Base-by-base conservation (phyloP, 2,888 invertebrate genomes). In the Drosophila phalerata region DNA sequence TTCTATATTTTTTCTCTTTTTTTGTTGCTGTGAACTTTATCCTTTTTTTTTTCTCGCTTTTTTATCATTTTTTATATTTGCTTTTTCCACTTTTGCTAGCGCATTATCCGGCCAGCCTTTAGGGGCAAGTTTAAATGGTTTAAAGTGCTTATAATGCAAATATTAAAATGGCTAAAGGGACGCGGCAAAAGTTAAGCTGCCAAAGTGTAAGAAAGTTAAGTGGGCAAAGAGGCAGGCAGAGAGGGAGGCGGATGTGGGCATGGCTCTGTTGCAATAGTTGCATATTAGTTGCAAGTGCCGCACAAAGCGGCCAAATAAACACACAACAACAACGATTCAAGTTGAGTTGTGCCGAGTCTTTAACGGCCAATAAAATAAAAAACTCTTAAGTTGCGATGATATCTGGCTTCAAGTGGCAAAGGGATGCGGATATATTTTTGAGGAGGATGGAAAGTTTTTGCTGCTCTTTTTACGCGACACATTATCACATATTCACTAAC, bases 121-220 rank as follows among this genome's bases (percentile, higher is more conserved):
- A 62, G 71, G 80, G 73, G 77, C 77, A 79, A 85, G 77, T 87
- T 87, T 81, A 85, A 87, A 83, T 74, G 85, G 79, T 67, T 85
- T 87, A 83, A 87, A 87, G 85, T 82, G 87, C 85, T 79, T 79
- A 81, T 87, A 87, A 82, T 79, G 82, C 83, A 87, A 85, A 87
- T 83, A 85, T 79, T 85, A 78, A 86, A 81, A 79, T 69, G 64
- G 62, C 49, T 61, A 71, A 74, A 70, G 70, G 70, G 75, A 73
- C 67, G 66, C 62, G 69, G 69, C 78, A 63, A 80, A 85, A 85
- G 85, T 80, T 85, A 73, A 82, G 85, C 76, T 73, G 73, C 69
- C 69, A 69, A 69, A 77, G 76, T 76, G 77, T 69, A 73, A 77
- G 79, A 80, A 81, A 79, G 68, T 79, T 74, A 55, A 68, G 58